Evolutionary conservation across 2,888 invertebrate species (phyloP).

Genomic region (Xanthorhoe spadicearia): DNA sequence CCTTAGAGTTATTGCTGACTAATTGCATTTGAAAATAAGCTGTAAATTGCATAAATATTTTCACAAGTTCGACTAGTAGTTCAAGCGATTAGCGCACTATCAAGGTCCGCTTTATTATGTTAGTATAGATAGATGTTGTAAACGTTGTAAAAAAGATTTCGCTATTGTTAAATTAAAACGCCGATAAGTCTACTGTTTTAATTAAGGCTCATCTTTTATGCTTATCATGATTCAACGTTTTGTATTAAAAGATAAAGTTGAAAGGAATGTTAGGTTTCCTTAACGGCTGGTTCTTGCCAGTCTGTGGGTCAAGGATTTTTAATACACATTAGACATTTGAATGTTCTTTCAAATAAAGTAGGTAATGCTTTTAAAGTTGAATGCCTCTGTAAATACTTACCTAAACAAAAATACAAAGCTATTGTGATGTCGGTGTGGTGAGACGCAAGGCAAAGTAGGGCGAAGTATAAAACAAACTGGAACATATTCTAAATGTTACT

Average conservation of each 20-base stretch:
- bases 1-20: too few relatives aligned
- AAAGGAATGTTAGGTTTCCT: neutral
- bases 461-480: conserved; percentile 68
- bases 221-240: neutral
- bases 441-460: conserved; percentile 60
- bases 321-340: neutral
- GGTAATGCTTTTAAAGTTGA: neutral
- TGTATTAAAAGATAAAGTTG: neutral
- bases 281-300: neutral
- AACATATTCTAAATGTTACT: conserved; percentile 75
- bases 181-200: conserved; percentile 13
- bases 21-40: too few relatives aligned
- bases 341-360: neutral
- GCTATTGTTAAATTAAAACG: neutral
- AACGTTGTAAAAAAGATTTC: neutral
- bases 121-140: neutral
- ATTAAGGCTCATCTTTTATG: neutral
- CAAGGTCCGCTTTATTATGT: too few relatives aligned
- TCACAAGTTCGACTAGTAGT: too few relatives aligned
- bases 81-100: too few relatives aligned
- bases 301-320: neutral
- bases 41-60: too few relatives aligned
- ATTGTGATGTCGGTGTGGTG: conserved; percentile 47
- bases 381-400: neutral
- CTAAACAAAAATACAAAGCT: conserved; percentile 20